Conservation (phyloP, 2,113 vertebrate genomes). For the Erinaceus europaeus region DNA sequence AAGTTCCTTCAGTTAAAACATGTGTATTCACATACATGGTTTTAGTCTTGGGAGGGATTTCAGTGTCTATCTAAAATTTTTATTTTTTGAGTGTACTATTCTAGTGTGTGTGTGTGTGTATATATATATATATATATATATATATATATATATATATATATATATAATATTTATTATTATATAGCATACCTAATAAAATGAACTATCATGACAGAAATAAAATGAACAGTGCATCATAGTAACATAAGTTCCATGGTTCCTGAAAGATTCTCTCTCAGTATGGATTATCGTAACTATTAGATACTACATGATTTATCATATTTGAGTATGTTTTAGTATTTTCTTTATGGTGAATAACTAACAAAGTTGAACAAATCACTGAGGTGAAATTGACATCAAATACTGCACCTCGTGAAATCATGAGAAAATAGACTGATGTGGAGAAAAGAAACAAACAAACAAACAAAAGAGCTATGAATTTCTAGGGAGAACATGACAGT, state of each 20-base stretch:
- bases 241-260: not conserved
- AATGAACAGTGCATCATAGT: not conserved
- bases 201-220: not conserved
- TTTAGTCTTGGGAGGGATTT: not conserved
- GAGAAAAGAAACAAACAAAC: not conserved
- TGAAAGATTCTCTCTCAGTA: not conserved
- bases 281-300: not conserved
- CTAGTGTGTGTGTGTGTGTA: fast-evolving
- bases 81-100: not conserved
- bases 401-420: not conserved
- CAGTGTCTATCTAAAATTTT: not conserved
- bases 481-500: conserved; percentile 53
- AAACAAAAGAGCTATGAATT: conserved; percentile 35
- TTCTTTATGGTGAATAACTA: not conserved
- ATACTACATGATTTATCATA: not conserved
- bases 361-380: conserved; percentile 3
- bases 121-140: too few species aligned
- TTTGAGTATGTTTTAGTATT: not conserved
- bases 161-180: too few species aligned
- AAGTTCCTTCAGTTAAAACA: not conserved
- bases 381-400: conserved; percentile 13
- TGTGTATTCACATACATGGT: not conserved
- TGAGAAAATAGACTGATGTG: not conserved
- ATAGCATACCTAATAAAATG: too few species aligned
- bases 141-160: too few species aligned